phyloP scores from a whole-genome alignment of 2,888 invertebrate species.

The Cantharis rustica region DNA sequence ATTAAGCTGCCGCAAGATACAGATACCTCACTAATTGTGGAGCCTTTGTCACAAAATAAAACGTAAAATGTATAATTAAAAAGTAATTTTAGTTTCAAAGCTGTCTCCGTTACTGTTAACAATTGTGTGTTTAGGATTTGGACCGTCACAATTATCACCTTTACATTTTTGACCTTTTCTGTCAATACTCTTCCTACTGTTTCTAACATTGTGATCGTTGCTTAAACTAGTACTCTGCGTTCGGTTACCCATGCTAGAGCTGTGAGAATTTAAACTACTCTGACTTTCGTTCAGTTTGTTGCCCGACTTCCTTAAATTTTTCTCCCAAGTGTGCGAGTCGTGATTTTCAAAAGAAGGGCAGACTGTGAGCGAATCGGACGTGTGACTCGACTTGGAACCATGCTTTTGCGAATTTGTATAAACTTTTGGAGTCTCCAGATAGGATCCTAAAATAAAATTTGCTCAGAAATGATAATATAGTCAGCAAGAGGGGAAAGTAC shows the following conservation, averaged over 20 bases:
- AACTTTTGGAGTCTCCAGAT: slow-evolving; percentile 46
- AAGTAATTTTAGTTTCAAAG: slow-evolving; percentile 49
- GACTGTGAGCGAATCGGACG: slow-evolving; percentile 44
- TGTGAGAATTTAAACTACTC: slow-evolving; percentile 53
- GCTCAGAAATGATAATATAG: neutral
- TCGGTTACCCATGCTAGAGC: slow-evolving; percentile 50
- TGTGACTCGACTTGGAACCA: slow-evolving; percentile 49
- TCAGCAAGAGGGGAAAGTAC: slow-evolving; percentile 30
- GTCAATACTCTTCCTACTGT: slow-evolving; percentile 41
- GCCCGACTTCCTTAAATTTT: slow-evolving; percentile 42
- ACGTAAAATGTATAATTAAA: slow-evolving; percentile 12
- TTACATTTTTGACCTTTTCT: slow-evolving; percentile 37
- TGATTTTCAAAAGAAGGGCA: slow-evolving; percentile 41
- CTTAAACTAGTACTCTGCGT: slow-evolving; percentile 56
- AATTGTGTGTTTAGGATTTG: slow-evolving; percentile 48
- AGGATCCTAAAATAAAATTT: slow-evolving; percentile 42
- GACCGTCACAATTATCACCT: slow-evolving; percentile 30
- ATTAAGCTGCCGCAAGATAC: neutral
- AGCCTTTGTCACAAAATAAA: neutral
- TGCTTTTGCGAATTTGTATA: slow-evolving; percentile 38
- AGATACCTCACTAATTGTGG: neutral
- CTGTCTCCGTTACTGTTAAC: slow-evolving; percentile 50
- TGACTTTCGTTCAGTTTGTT: slow-evolving; percentile 52
- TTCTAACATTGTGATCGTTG: slow-evolving; percentile 43
- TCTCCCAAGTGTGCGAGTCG: slow-evolving; percentile 41